A percentile compares a stretch with the other conserved stretches of the same genome.
Conservation (phyloP, 53 echinoderm and acorn worm genomes). For the Pentamera pediparva region DNA sequence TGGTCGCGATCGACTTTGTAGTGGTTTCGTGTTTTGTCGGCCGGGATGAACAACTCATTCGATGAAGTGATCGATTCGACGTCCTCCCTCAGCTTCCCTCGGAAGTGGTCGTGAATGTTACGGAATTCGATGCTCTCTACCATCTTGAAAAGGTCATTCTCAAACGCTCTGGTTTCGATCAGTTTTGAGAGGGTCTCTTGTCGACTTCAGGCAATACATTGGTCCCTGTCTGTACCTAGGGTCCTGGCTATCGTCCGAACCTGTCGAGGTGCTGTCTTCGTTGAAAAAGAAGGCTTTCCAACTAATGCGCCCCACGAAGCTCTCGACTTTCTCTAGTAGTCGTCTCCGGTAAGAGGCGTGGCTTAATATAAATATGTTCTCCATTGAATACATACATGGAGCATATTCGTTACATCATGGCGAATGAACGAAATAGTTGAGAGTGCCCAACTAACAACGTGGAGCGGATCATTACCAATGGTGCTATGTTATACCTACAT, state of each 20-base stretch:
- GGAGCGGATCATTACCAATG: too few relatives aligned
- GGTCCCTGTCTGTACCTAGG: not conserved
- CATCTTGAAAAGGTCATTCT: not conserved
- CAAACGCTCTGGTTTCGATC: constrained; percentile 11
- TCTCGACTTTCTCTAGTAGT: too few relatives aligned
- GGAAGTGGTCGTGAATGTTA: not conserved
- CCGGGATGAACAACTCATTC: not conserved
- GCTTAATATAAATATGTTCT: not conserved
- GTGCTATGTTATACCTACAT: not conserved
- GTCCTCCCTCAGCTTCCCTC: not conserved
- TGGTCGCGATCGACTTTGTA: not conserved
- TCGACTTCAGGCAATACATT: not conserved
- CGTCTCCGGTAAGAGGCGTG: not conserved
- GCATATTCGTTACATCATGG: not conserved
- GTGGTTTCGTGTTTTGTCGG: not conserved
- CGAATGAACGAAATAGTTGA: not conserved
- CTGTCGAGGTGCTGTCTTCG: not conserved
- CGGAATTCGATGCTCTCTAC: constrained; percentile 1
- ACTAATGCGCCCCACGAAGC: not conserved
- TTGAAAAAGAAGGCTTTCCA: not conserved
- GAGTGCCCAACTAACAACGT: not conserved
- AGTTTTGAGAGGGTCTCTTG: not conserved
- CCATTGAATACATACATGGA: not conserved
- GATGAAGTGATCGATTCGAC: constrained; percentile 2
- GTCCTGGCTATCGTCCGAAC: constrained; percentile 5